phyloP scores from a whole-genome alignment of 2,113 vertebrate species.

The Calidris pygmaea region DNA sequence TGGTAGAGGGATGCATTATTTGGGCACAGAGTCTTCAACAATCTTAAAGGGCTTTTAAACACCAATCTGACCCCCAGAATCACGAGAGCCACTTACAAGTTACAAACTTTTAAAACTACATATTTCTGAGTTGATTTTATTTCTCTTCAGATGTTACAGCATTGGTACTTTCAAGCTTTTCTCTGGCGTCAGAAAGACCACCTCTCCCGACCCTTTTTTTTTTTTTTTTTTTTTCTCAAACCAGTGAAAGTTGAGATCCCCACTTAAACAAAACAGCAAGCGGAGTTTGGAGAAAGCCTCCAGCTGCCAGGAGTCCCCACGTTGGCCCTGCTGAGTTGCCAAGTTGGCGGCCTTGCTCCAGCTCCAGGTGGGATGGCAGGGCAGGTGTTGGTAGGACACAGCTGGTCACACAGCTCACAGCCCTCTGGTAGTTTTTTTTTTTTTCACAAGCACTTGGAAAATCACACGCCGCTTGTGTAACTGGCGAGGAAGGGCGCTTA shows the following conservation, averaged over 20 bases:
- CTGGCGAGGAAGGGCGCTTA: background rate
- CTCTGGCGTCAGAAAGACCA: background rate
- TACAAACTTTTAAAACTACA: rapidly evolving
- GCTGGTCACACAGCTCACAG: background rate
- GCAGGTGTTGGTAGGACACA: background rate
- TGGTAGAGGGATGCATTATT: background rate
- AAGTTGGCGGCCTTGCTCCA: background rate
- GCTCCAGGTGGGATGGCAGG: background rate
- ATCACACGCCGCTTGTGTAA: background rate
- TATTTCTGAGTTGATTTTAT: background rate
- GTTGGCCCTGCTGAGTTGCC: background rate
- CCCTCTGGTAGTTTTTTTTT: no score
- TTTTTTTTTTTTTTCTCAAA: background rate
- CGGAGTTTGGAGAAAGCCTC: background rate
- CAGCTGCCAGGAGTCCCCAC: background rate
- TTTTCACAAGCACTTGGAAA: background rate
- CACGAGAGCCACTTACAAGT: background rate
- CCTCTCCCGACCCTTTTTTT: background rate
- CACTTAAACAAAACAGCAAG: background rate
- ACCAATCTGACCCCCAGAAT: background rate
- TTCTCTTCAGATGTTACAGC: background rate
- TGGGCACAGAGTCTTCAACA: background rate
- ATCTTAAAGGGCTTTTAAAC: background rate
- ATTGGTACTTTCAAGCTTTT: background rate
- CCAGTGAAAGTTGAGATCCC: background rate